These are phyloP conservation scores for Bilobella aurantiaca DNA, from an alignment of 1,140 invertebrate genomes.

Conservation along the genomic window DNA sequence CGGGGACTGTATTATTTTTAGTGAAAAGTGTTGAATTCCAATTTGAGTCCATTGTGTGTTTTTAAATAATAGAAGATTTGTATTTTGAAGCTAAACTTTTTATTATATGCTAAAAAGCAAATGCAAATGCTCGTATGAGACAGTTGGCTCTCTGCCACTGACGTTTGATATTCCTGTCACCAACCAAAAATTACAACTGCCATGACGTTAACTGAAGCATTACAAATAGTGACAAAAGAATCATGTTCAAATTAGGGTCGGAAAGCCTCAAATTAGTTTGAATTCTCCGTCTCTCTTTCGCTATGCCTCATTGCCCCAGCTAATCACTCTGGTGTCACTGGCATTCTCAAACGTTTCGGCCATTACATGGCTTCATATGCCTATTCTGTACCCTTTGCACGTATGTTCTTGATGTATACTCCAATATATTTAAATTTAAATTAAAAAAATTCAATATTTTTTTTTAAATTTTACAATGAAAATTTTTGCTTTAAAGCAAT, in stretches of 20 bases:
- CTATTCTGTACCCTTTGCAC: neutral
- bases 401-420: too few relatives aligned
- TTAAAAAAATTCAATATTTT: too few relatives aligned
- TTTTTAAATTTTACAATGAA: too few relatives aligned
- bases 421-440: too few relatives aligned
- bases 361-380: too few relatives aligned
- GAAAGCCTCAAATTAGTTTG: conserved; percentile 29
- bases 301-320: conserved; percentile 28
- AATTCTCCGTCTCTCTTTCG: conserved; percentile 11
- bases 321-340: conserved; percentile 18
- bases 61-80: too few relatives aligned
- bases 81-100: too few relatives aligned
- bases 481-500: too few relatives aligned
- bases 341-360: neutral
- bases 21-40: neutral
- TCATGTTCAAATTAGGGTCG: too few relatives aligned
- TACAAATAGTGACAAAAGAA: conserved; percentile 13
- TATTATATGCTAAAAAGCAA: too few relatives aligned
- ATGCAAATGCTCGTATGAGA: neutral
- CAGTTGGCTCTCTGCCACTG: neutral
- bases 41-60: too few relatives aligned
- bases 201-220: conserved; percentile 11
- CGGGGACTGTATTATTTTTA: neutral
- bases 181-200: neutral
- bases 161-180: too few relatives aligned